Evolutionary conservation across 2,113 vertebrate genomes (phyloP).

Genomic region (Rhodinocichla rosea): DNA sequence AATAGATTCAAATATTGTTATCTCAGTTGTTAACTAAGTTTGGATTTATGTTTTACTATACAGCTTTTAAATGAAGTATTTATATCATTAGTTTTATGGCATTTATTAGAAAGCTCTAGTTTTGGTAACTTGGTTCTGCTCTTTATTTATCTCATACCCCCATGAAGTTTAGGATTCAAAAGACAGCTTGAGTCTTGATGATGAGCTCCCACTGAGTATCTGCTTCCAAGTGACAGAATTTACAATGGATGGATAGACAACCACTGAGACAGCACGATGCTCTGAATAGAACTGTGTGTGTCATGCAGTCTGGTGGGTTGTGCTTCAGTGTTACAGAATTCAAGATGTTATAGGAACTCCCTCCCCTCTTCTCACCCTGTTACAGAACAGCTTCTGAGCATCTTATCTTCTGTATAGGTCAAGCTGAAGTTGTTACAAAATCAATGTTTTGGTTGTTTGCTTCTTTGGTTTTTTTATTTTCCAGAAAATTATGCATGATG

Average conservation of each 20-base stretch:
- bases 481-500: constrained; percentile 98
- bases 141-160: neutral
- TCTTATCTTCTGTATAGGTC: neutral
- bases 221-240: neutral
- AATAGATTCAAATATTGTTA: neutral
- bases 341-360: neutral
- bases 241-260: neutral
- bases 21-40: neutral
- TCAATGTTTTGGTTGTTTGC: neutral
- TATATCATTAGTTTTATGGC: neutral
- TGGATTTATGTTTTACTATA: neutral
- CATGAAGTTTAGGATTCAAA: neutral
- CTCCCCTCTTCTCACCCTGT: neutral
- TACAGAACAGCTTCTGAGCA: neutral
- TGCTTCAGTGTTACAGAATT: neutral
- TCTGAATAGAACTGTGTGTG: neutral
- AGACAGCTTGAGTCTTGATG: neutral
- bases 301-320: neutral
- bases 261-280: neutral
- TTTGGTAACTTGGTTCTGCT: neutral
- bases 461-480: neutral
- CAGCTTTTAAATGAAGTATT: neutral
- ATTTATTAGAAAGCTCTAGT: neutral
- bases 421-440: neutral
- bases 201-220: neutral